Evolutionary conservation across 2,113 vertebrate genomes (phyloP).

Genomic region (Bujurquina vittata): DNA sequence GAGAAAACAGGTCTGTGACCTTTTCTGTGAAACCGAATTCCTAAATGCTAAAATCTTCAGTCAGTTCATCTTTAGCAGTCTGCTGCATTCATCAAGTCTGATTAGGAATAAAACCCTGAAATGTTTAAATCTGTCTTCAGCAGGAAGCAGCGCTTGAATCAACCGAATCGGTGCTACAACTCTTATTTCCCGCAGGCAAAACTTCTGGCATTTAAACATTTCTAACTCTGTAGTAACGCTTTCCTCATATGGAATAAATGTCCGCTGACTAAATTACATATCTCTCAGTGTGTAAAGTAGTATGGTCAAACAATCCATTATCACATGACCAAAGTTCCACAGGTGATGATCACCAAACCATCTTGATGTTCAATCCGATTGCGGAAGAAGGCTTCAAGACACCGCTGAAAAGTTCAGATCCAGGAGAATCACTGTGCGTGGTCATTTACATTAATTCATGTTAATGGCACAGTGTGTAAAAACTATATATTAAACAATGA

Average conservation of each 20-base stretch:
- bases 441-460: neutral
- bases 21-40: conserved; percentile 60
- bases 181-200: neutral
- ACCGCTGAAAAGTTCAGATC: neutral
- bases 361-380: neutral
- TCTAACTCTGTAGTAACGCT: neutral
- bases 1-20: conserved; percentile 59
- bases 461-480: neutral
- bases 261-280: neutral
- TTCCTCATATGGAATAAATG: neutral
- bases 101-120: conserved; percentile 12
- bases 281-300: rapidly evolving
- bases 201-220: neutral
- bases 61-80: neutral
- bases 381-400: neutral
- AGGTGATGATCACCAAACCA: neutral
- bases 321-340: neutral
- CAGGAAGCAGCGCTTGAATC: neutral
- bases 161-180: neutral
- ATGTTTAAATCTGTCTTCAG: neutral
- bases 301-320: neutral
- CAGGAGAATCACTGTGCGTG: neutral
- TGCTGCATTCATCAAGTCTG: conserved; percentile 46
- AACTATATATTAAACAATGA: neutral
- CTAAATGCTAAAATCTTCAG: conserved; percentile 37